Base-by-base conservation (phyloP, 1,140 invertebrate species). In the Drosophila quadrilineata region DNA sequence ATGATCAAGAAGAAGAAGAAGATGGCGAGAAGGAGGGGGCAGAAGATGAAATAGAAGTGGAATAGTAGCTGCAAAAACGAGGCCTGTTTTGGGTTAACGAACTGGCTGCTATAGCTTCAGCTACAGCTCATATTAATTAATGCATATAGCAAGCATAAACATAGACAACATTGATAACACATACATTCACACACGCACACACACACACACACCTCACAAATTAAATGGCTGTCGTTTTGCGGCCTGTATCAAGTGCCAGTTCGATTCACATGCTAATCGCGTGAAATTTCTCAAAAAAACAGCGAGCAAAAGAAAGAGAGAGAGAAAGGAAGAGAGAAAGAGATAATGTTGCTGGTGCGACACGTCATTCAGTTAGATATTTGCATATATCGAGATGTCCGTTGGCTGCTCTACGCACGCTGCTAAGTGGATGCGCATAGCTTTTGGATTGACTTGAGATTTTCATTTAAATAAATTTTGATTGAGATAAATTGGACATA, bases 401-500 rank as follows among this genome's bases (percentile, higher is more conserved):
- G 41, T 71, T 72, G 50, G 64, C n/a, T 59, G 67, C 62, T 80
- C 48, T 22, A 19, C 41, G 19, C n/a, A 29, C 9, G 40, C n/a
- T 57, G 48, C 67, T 49, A 57, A 82, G 59, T 65, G 58, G 26
- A 38, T 46, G 29, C 57, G 65, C 59, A 35, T 6, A 21, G n/a
- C n/a, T n/a, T n/a, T n/a, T n/a, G n/a, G n/a, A n/a, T 40, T 9
- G 46, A 36, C 71, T 58, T 71, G 68, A 75, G 64, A 54, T 82
- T 82, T 82, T 72, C 77, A 84, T 82, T 77, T 82, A 84, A 82
- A 82, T 84, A 84, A 73, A 70, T 70, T 58, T 63, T 79, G 73
- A 82, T 82, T 82, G 77, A 84, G 77, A 82, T 84, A 82, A 82
- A 82, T 84, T 84, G 73, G 64, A 52, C 60, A 68, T 45, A 19